Evolutionary conservation across 2,113 vertebrate genomes (phyloP).

Genomic region (Tiliqua scincoides): DNA sequence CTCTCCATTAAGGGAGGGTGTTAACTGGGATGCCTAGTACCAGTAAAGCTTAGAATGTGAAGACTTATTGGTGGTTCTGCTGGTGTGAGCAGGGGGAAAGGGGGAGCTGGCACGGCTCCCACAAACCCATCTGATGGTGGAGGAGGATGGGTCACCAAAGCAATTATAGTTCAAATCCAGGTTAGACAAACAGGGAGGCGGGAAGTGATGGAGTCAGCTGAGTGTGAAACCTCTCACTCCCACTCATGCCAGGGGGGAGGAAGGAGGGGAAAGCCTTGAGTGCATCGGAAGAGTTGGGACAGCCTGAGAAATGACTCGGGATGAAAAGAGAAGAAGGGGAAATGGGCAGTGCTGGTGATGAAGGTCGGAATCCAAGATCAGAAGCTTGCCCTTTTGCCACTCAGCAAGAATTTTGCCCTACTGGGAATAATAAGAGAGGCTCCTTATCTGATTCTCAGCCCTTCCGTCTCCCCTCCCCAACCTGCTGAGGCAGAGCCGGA

Average conservation of each 20-base stretch:
- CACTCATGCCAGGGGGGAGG: background rate
- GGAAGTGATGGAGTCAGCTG: constrained; percentile 34
- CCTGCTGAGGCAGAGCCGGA: background rate
- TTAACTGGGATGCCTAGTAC: background rate
- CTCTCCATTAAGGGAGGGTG: fast-evolving
- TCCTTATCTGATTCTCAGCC: background rate
- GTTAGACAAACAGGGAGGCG: constrained; percentile 40
- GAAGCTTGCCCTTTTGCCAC: background rate
- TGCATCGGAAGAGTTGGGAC: background rate
- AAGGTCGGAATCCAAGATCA: background rate
- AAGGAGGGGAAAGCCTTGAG: background rate
- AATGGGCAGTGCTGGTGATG: too few species aligned
- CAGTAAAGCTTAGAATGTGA: background rate
- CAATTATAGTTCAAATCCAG: constrained; percentile 45
- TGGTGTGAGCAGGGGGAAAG: background rate
- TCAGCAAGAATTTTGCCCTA: background rate
- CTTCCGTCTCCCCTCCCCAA: background rate
- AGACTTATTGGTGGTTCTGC: background rate
- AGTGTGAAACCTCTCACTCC: constrained; percentile 27
- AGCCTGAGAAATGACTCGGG: background rate
- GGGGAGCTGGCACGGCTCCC: background rate
- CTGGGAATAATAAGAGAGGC: background rate
- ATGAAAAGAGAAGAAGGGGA: background rate
- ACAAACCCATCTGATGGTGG: background rate
- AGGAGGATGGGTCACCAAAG: constrained; percentile 31